phyloP scores from a whole-genome alignment of 2,888 invertebrate species.

The Leucophora obtusa region DNA sequence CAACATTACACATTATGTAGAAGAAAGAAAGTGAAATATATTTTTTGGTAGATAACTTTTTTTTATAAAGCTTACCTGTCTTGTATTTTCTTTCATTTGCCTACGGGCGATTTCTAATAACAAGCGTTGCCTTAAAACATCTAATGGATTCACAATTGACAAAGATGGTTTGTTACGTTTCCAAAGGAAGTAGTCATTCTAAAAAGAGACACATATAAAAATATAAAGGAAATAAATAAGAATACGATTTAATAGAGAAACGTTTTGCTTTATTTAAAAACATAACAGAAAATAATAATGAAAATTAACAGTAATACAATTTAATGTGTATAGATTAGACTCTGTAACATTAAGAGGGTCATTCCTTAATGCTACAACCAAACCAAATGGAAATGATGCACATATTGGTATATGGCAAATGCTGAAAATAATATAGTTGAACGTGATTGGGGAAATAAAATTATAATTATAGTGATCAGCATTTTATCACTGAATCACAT shows the following conservation, averaged over 20 bases:
- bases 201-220: conserved; percentile 30
- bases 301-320: no score
- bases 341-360: no score
- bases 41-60: conserved; percentile 1
- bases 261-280: no score
- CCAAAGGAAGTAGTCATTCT: conserved; percentile 79
- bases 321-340: no score
- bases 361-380: no score
- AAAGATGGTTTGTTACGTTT: conserved; percentile 86
- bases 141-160: conserved; percentile 92
- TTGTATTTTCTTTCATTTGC: conserved; percentile 87
- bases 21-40: conserved; percentile 17
- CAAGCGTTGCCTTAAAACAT: conserved; percentile 89
- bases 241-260: neutral
- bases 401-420: no score
- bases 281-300: no score
- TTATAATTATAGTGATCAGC: no score
- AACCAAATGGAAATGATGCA: no score
- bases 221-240: neutral
- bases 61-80: conserved; percentile 79
- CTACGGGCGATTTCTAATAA: conserved; percentile 90
- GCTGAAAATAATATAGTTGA: no score
- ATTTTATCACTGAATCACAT: no score
- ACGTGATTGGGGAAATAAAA: no score
- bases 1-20: neutral